phyloP scores from a whole-genome alignment of 2,888 invertebrate species.

The Lobophora halterata region DNA sequence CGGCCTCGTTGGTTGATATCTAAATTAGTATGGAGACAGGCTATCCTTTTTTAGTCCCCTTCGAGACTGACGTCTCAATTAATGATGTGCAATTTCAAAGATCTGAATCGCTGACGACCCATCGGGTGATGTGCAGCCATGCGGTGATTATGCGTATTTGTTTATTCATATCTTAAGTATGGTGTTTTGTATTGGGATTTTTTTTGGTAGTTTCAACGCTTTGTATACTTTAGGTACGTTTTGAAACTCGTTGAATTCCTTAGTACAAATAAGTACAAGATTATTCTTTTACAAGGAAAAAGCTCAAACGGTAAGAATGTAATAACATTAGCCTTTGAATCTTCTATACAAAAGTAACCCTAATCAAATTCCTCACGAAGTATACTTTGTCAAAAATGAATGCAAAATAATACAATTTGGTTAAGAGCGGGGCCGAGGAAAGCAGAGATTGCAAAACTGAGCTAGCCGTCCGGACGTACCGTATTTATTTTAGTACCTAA shows the following conservation, averaged over 20 bases:
- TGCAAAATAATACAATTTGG: slow-evolving; percentile 79
- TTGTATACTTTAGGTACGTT: too few species aligned
- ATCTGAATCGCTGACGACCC: slow-evolving; percentile 53
- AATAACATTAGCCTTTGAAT: slow-evolving; percentile 22
- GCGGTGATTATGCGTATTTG: slow-evolving; percentile 29
- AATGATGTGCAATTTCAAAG: slow-evolving; percentile 71
- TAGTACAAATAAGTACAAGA: too few species aligned
- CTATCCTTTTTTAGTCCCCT: slow-evolving; percentile 53
- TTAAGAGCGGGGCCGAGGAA: slow-evolving; percentile 55
- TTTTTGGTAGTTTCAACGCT: too few species aligned
- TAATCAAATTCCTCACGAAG: slow-evolving; percentile 46
- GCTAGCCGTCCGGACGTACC: slow-evolving; percentile 55
- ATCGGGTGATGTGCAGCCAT: slow-evolving; percentile 28
- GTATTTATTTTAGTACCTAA: slow-evolving; percentile 75
- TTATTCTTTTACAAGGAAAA: too few species aligned
- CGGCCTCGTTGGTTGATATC: slow-evolving; percentile 72
- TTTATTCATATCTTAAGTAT: slow-evolving; percentile 30
- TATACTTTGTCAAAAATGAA: slow-evolving; percentile 74
- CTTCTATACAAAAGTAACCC: slow-evolving; percentile 35
- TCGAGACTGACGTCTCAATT: slow-evolving; percentile 70
- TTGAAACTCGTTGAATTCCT: too few species aligned
- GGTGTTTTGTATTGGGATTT: slow-evolving; percentile 9
- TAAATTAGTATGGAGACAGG: slow-evolving; percentile 75
- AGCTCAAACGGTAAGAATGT: too few species aligned
- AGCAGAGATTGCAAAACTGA: slow-evolving; percentile 61